These are phyloP conservation scores for Litocranius walleri DNA, from an alignment of 2,113 vertebrate species.

Conservation along the genomic window DNA sequence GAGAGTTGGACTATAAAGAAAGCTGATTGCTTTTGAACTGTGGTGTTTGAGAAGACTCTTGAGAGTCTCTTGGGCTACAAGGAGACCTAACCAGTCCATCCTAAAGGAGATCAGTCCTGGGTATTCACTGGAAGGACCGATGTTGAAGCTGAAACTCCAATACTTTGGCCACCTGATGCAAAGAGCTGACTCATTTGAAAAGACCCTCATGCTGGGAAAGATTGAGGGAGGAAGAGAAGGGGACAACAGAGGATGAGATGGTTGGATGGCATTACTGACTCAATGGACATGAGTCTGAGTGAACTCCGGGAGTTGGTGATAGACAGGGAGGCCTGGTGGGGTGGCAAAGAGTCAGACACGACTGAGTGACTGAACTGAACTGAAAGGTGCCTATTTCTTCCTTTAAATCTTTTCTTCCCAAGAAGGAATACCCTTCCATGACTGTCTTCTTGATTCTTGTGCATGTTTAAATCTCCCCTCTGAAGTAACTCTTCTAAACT, in stretches of 20 bases:
- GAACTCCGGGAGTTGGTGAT: no score
- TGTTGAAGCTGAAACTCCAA: background rate
- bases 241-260: background rate
- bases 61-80: background rate
- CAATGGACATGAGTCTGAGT: background rate
- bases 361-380: background rate
- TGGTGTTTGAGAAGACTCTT: background rate
- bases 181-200: background rate
- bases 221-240: background rate
- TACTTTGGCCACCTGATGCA: background rate
- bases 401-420: background rate
- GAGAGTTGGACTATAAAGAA: background rate
- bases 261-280: background rate
- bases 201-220: background rate
- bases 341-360: accelerated
- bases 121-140: background rate
- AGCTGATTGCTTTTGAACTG: background rate
- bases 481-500: background rate
- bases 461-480: background rate
- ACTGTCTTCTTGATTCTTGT: background rate
- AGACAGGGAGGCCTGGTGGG: background rate
- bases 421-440: background rate
- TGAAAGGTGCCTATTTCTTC: background rate
- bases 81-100: background rate
- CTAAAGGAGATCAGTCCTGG: background rate